These are phyloP conservation scores for Rhingia rostrata DNA, from an alignment of 2,888 invertebrate species.

Conservation along the genomic window DNA sequence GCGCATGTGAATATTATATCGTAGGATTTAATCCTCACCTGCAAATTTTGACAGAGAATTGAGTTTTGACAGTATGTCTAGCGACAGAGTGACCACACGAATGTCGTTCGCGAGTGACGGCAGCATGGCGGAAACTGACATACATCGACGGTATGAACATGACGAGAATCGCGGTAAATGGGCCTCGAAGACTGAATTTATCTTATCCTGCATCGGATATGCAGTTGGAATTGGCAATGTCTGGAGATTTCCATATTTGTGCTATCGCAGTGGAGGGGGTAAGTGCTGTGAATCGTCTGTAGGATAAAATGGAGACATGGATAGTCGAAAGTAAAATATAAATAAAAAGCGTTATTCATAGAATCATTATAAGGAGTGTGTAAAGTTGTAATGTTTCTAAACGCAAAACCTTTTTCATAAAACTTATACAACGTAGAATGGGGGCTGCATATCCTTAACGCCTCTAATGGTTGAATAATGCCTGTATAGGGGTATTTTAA, in stretches of 20 bases:
- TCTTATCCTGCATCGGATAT: constrained; percentile 92
- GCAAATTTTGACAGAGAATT: background rate
- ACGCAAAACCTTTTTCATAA: too few species aligned
- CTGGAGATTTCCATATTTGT: constrained; percentile 93
- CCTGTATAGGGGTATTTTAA: too few species aligned
- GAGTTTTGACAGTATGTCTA: constrained; percentile 24
- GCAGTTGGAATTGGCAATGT: constrained; percentile 94
- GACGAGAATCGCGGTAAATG: constrained; percentile 86
- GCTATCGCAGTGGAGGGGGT: constrained; percentile 91
- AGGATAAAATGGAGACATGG: too few species aligned
- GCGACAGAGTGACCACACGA: constrained; percentile 29
- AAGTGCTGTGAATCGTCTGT: constrained; percentile 65
- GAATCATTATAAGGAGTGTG: too few species aligned
- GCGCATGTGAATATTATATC: constrained; percentile 40
- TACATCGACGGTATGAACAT: constrained; percentile 70
- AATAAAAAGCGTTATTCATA: too few species aligned
- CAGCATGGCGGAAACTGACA: constrained; percentile 19
- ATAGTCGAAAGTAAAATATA: too few species aligned
- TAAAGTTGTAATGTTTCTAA: too few species aligned
- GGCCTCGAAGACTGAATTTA: constrained; percentile 90
- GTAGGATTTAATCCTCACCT: constrained; percentile 32
- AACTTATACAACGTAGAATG: too few species aligned
- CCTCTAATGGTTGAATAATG: too few species aligned
- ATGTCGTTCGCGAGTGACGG: constrained; percentile 37
- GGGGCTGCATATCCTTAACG: too few species aligned